Percentiles rank a stretch among this genome's conserved stretches.
Evolutionary conservation across 2,113 vertebrate species (phyloP).

Genomic region (Gulo gulo): DNA sequence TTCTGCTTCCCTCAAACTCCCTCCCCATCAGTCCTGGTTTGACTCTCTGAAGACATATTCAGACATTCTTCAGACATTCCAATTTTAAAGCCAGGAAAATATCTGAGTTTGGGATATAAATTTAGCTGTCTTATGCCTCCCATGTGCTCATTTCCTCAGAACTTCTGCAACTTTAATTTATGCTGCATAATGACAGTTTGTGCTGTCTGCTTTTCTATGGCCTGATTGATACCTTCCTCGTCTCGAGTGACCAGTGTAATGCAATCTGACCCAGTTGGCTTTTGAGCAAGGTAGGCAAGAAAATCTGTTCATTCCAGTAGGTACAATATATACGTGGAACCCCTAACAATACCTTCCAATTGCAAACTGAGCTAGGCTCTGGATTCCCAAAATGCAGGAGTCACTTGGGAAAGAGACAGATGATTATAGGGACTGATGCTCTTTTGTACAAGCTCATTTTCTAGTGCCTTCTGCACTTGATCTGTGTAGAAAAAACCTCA

Average conservation of each 20-base stretch:
- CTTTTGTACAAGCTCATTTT: neutral
- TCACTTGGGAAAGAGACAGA: neutral
- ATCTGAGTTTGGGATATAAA: constrained; percentile 70
- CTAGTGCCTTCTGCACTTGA: neutral
- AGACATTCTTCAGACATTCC: constrained; percentile 74
- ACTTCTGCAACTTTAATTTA: constrained; percentile 70
- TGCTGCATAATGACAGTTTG: constrained; percentile 56
- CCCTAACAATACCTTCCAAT: neutral
- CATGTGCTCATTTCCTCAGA: constrained; percentile 67
- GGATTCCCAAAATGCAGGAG: neutral
- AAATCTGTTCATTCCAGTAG: constrained; percentile 28
- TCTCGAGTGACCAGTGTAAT: constrained; percentile 24
- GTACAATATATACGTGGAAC: neutral
- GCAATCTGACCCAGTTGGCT: constrained; percentile 41
- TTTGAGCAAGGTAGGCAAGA: constrained; percentile 8
- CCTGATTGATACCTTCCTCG: constrained; percentile 2
- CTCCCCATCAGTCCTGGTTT: constrained; percentile 32
- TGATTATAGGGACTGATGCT: neutral
- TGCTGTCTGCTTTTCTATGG: constrained; percentile 44
- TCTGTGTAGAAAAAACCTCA: neutral
- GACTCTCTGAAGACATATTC: constrained; percentile 63
- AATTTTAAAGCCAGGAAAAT: constrained; percentile 74
- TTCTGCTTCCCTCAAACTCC: constrained; percentile 22
- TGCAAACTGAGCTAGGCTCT: constrained; percentile 32
- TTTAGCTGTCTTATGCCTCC: constrained; percentile 60